Evolutionary conservation across 2,888 invertebrate species (phyloP).

Genomic region (Agrochola lychnidis): DNA sequence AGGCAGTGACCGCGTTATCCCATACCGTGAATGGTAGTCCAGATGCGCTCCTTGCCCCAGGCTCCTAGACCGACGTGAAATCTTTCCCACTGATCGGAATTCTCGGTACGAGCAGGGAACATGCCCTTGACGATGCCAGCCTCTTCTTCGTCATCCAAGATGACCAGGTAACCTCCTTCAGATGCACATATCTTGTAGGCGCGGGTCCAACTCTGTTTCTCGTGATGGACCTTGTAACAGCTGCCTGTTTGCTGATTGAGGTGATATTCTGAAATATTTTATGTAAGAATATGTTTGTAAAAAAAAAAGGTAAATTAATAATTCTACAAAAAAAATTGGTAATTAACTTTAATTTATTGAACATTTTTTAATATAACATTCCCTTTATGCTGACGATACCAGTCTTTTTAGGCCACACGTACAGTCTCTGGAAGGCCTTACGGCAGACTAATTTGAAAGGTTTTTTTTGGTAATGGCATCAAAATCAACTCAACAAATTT

Average conservation of each 20-base stretch:
- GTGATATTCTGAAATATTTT: conserved; percentile 35
- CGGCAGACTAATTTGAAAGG: too few species aligned
- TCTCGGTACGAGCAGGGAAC: conserved; percentile 11
- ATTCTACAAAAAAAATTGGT: too few species aligned
- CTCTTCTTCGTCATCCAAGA: conserved; percentile 35
- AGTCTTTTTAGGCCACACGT: too few species aligned
- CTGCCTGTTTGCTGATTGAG: conserved; percentile 44
- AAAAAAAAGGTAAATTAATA: not conserved
- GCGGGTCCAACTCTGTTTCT: conserved; percentile 9
- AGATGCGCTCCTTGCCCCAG: not conserved
- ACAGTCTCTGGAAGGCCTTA: too few species aligned
- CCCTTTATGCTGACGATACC: too few species aligned
- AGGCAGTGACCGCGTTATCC: too few species aligned
- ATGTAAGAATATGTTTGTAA: not conserved
- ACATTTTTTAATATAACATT: too few species aligned
- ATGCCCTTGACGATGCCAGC: conserved; percentile 24
- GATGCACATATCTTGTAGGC: conserved; percentile 37
- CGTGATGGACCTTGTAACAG: conserved; percentile 41
- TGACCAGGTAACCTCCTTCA: conserved; percentile 45
- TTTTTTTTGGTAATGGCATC: too few species aligned
- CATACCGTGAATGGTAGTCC: conserved; percentile 26
- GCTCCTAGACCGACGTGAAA: conserved; percentile 23
- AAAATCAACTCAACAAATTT: too few species aligned
- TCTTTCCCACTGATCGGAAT: conserved; percentile 1
- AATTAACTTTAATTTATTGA: too few species aligned